Percentiles rank a stretch among this genome's conserved stretches.
phyloP scores from a whole-genome alignment of 1,140 invertebrate genomes.

The Drosophila carrolli region DNA sequence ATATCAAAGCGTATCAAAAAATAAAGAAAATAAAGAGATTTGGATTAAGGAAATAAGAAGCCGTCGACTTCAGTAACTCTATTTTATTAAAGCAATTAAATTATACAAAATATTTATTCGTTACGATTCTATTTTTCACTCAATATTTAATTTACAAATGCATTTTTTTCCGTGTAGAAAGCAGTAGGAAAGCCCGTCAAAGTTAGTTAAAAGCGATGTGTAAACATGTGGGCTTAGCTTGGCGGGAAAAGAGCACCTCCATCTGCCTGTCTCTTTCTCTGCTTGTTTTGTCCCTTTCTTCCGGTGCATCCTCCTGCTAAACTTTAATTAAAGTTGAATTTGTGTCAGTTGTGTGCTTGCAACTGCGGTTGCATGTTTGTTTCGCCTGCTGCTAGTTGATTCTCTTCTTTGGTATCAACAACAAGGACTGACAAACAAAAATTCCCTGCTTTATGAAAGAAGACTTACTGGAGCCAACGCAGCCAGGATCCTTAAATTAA shows the following conservation, averaged over 20 bases:
- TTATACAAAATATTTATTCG: too few relatives aligned
- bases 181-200: slow-evolving; percentile 38
- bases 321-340: slow-evolving; percentile 77
- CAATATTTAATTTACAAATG: background rate
- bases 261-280: background rate
- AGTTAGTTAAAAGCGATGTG: slow-evolving; percentile 65
- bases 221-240: slow-evolving; percentile 51
- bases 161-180: background rate
- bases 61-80: too few relatives aligned
- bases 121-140: too few relatives aligned
- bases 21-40: too few relatives aligned
- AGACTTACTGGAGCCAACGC: too few relatives aligned
- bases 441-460: background rate
- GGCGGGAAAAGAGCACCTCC: slow-evolving; percentile 8
- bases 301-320: slow-evolving; percentile 22
- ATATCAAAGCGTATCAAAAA: background rate
- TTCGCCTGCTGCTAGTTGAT: background rate
- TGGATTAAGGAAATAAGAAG: too few relatives aligned
- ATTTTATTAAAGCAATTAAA: too few relatives aligned
- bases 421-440: background rate
- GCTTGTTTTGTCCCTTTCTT: background rate
- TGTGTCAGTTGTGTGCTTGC: slow-evolving; percentile 62
- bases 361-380: slow-evolving; percentile 35
- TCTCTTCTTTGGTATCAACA: slow-evolving; percentile 1
- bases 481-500: background rate